Base-by-base conservation (phyloP, 2,888 invertebrate species). In the Coelinius sp. region DNA sequence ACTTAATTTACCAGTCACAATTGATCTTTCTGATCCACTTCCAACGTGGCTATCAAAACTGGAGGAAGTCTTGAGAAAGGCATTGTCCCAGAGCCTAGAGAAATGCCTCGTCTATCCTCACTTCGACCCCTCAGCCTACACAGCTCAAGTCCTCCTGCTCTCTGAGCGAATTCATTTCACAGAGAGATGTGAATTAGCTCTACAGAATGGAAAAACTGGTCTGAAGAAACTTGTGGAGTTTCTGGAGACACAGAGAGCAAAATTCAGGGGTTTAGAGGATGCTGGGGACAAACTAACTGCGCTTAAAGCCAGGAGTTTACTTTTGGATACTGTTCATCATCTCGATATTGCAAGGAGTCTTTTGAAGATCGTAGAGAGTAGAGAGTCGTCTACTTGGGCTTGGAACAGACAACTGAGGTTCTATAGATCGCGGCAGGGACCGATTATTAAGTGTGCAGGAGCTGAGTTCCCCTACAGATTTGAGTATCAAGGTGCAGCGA, bases 401-500 rank as follows among this genome's bases (percentile, higher is more conserved):
- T 99, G 99, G 99, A 94, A 96, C 87, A 95, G 96, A 87, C 98
- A 98, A 86, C 90, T 99, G 59, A 92, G 97, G 92, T 83, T 81
- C 66, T 87, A 87, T 41, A 84, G 78, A 74, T 24, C 25, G 8
- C 22, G 41, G 12, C 24, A 41, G 24, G 63, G 41, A 63, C 14
- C 63, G 12, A 20, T 63, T 25, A 20, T 63, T 0, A 92, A 92
- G 88, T 98, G 99, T 94, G 98, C 96, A 3, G 94, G 96, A 85
- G 96, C 98, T 14, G 93, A 96, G 88, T 97, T 99, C 89, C 92
- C 94, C 25, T 99, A 99, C 88, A 96, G 98, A 0, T 99, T 97
- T 85, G 99, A 99, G 88, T 99, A 99, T 87, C 94, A 99, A 82
- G 99, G 99, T n/a, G 97, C 97, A 87, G 94, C 95, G 1, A 93